Conservation (phyloP, 2,888 invertebrate genomes). For the Cheilosia grossa region DNA sequence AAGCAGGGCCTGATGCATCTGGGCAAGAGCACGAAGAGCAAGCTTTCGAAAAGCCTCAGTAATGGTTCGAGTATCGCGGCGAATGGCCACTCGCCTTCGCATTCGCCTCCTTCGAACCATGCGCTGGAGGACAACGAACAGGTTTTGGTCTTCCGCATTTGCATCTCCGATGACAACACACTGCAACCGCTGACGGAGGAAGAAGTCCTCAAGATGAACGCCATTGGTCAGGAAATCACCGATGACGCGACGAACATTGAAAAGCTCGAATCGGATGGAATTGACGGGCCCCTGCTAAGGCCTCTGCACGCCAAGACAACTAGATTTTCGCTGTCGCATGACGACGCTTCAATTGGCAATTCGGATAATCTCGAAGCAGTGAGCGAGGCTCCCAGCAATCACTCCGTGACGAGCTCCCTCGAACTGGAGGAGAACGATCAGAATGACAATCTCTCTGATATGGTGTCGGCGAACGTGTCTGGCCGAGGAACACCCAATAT, state of each 20-base stretch:
- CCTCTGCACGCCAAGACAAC: conserved; percentile 85
- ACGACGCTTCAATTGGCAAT: conserved; percentile 96
- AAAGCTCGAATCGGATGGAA: conserved; percentile 79
- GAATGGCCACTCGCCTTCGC: conserved; percentile 77
- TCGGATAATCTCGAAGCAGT: conserved; percentile 97
- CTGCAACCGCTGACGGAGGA: conserved; percentile 88
- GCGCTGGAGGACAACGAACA: conserved; percentile 81
- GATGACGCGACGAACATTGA: conserved; percentile 78
- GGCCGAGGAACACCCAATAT: conserved; percentile 97
- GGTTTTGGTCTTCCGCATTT: conserved; percentile 89
- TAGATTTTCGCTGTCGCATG: conserved; percentile 92
- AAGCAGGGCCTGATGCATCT: conserved; percentile 80
- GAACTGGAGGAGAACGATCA: conserved; percentile 95
- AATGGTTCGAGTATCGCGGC: conserved; percentile 66
- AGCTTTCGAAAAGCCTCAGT: conserved; percentile 81
- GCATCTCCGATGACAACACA: conserved; percentile 85
- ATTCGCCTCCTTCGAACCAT: conserved; percentile 73
- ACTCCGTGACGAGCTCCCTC: conserved; percentile 95
- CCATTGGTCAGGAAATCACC: conserved; percentile 81
- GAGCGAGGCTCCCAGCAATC: conserved; percentile 97
- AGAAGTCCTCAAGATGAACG: conserved; percentile 85
- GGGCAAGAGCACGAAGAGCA: conserved; percentile 82
- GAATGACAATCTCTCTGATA: conserved; percentile 96
- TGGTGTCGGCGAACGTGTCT: conserved; percentile 97
- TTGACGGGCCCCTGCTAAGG: conserved; percentile 81